A percentile compares a stretch with the other conserved stretches of the same genome.
phyloP scores from a whole-genome alignment of 2,888 invertebrate species.

The Cosmia pyralina region DNA sequence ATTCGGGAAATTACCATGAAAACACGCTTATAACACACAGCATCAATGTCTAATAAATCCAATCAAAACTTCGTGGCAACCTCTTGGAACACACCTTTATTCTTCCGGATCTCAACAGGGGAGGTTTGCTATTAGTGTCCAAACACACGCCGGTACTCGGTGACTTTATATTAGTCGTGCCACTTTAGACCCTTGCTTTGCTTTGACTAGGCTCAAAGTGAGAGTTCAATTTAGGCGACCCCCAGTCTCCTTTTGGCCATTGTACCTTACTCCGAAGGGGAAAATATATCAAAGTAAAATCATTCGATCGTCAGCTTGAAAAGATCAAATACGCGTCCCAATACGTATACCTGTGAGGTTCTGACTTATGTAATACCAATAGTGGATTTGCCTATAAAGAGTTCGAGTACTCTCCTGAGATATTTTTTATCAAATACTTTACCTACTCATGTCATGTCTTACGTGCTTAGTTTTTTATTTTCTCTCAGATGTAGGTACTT shows the following conservation, averaged over 20 bases:
- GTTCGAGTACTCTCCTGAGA: conserved; percentile 56
- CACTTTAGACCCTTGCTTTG: conserved; percentile 74
- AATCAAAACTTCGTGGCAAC: conserved; percentile 6
- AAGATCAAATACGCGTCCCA: conserved; percentile 84
- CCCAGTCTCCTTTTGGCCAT: conserved; percentile 75
- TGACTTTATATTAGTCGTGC: conserved; percentile 67
- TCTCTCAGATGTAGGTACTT: conserved; percentile 15
- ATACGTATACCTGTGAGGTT: conserved; percentile 79
- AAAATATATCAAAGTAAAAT: conserved; percentile 85
- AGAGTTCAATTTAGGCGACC: conserved; percentile 78
- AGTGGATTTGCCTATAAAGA: conserved; percentile 64
- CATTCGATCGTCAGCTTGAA: conserved; percentile 85
- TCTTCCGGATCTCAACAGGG: conserved; percentile 44
- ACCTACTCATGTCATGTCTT: conserved; percentile 27
- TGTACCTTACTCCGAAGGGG: conserved; percentile 76
- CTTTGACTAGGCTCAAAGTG: conserved; percentile 82
- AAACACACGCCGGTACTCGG: conserved; percentile 68
- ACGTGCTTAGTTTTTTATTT: conserved; percentile 25
- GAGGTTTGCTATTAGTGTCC: conserved; percentile 61
- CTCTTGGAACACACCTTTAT: conserved; percentile 17
- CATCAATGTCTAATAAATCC: neutral
- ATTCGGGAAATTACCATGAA: neutral
- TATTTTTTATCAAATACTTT: conserved; percentile 44
- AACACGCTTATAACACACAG: neutral
- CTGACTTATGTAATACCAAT: conserved; percentile 74